Evolutionary conservation across 2,888 invertebrate species (phyloP), one percentile per base, ranked within the genome.

Genomic region (Dilophus febrilis): DNA sequence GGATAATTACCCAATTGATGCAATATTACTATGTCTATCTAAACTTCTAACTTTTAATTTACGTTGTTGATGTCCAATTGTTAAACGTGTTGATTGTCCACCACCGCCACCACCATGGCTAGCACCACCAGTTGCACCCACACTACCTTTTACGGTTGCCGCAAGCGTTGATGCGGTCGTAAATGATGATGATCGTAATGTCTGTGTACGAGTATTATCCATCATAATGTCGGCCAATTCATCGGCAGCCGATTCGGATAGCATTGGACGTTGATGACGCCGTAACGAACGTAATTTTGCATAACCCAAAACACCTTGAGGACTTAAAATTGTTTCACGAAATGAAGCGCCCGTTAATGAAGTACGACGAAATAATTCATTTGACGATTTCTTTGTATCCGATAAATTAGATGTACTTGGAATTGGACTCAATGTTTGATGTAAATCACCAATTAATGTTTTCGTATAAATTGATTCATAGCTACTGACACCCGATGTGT

Each of bases 401-500:
- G 69, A 64, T 48, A 79, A 57, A 64, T 81, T 79, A 42, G 80
- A 80, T 46, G 84, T 78, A 59, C 87, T 88, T 16, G 87, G 84
- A 54, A 90, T 86, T 2, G 90, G 88, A 61, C 87, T 90, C 19
- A 91, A 68, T 36, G 82, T 81, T 52, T 78, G 73, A 47, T 78
- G 72, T 57, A 78, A 70, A 48, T 83, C 82, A 47, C 80, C 78
- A 54, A 38, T 44, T 47, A 43, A 45, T 44, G 13, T 30, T 19
- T 30, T 10, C 5, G 70, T 75, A 19, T 71, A 65, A 37, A 73
- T 74, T 2, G 82, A 84, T 57, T 85, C 85, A 50, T 77, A 79
- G 41, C 84, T 85, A 59, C 83, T 81, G 17, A 85, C 77, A 32
- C 84, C 85, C 45, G 83, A 84, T 1, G 82, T 83, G 42, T 79